Conservation (phyloP, 2,888 invertebrate species). For the Tigriopus californicus region DNA sequence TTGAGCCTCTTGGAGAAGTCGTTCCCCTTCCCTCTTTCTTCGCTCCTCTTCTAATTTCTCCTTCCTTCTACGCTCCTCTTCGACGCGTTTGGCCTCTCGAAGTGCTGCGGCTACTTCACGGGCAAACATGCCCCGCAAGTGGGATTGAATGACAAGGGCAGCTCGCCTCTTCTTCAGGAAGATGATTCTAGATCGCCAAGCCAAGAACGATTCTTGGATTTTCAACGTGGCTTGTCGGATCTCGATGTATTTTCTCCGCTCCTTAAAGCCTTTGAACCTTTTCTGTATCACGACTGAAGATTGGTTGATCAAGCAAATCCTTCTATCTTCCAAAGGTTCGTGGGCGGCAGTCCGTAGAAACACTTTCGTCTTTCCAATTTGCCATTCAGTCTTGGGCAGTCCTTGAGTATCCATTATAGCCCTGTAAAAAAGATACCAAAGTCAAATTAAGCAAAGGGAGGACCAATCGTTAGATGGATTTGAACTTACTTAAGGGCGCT, state of each 20-base stretch:
- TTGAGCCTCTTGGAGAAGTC: conserved; percentile 20
- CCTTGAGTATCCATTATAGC: conserved; percentile 42
- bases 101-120: conserved; percentile 65
- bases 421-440: conserved; percentile 24
- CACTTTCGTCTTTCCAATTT: conserved; percentile 64
- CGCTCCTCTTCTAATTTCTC: conserved; percentile 21
- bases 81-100: conserved; percentile 43
- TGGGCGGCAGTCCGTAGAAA: conserved; percentile 63
- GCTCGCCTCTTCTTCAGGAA: conserved; percentile 64
- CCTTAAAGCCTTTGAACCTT: conserved; percentile 44
- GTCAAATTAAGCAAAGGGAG: too few species aligned
- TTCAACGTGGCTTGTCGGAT: conserved; percentile 46
- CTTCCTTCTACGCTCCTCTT: conserved; percentile 23
- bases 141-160: conserved; percentile 58
- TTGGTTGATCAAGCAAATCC: conserved; percentile 45
- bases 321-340: conserved; percentile 59
- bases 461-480: background rate
- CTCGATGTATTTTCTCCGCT: conserved; percentile 43
- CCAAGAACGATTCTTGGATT: conserved; percentile 64
- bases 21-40: conserved; percentile 20
- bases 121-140: conserved; percentile 70
- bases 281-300: conserved; percentile 58
- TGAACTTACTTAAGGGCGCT: conserved; percentile 26
- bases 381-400: conserved; percentile 59
- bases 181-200: conserved; percentile 50